Evolutionary conservation across 2,797 vertebrate species (phyloP), one percentile per base, ranked within the genome.

Genomic region (Clarias pachynema): DNA sequence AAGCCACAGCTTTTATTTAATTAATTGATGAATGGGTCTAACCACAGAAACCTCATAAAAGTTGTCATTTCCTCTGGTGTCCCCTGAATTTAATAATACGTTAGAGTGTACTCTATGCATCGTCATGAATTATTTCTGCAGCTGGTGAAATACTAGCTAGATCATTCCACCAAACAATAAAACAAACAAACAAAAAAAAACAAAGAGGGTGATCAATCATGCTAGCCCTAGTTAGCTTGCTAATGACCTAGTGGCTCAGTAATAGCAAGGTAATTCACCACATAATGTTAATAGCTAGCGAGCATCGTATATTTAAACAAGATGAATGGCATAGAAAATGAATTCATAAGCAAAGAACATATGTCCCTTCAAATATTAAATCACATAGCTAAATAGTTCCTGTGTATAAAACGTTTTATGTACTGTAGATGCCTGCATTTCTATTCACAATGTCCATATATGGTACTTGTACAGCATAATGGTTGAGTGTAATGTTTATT

Each of bases 21-120:
- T 34, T 53, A 37, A 81, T 57, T 82, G 82, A 82, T 84, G 49
- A 81, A 80, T 74, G 57, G 57, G 26, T 72, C 26, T 29, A 83
- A 72, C 53, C n/a, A 14, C 56, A 18, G 75, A 59, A 77, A 29
- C 9, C 18, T 34, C 29, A 62, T 75, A 20, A 75, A 57, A 10
- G 49, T 31, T 62, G 57, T 18, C 77, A 77, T 77, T 56, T 53
- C n/a, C 62, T 83, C 26, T 75, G 4, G 49, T 20, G 16, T 77
- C 26, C 72, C 44, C 37, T 77, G 56, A n/a, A 49, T 72, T 82
- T 22, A 49, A 69, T 40, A 81, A 14, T 53, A 53, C 49, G 2
- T 4, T 56, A 22, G 72, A 16, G 44, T 56, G 0, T 34, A 24
- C 15, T 9, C 20, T 49, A 26, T 75, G 4, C 12, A 9, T 29